Base-by-base conservation (phyloP, 2,113 vertebrate genomes). In the Diadophis punctatus region DNA sequence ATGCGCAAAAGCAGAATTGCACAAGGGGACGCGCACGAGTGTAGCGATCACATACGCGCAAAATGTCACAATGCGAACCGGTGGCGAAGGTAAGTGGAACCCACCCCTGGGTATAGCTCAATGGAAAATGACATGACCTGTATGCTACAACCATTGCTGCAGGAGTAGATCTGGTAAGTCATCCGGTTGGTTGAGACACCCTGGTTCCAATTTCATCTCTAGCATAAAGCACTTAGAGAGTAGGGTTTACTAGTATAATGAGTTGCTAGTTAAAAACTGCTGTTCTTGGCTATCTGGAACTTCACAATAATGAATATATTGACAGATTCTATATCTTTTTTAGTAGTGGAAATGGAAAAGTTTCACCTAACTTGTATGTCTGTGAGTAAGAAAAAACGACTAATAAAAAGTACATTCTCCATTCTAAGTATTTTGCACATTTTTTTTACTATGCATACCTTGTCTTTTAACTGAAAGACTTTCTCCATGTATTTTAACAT, bases 361-460 rank as follows among this genome's bases (percentile, higher is more conserved):
- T 56, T 86, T n/a, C 23, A 46, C 4, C 34, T 56, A 86, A 86
- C 23, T 43, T 58, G 52, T 46, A 34, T 8, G 51, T 3, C 0
- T 49, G 30, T 16, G 30, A 43, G 12, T 53, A 46, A 86, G 23
- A 55, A 89, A 60, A 95, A 23, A 95, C 92, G 93, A 94, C 63
- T 68, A 68, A 96, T 95, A 93, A 96, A 93, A 85, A 95, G 68
- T 74, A 96, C 93, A 94, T 94, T 87, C 25, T 56, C 89, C 46
- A 0, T 43, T 93, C 92, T 95, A 94, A 60, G 74, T 92, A 90
- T 86, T 95, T 94, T 63, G 4, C 14, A 34, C n/a, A 30, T 53
- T 39, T 20, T 2, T 86, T 52, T 8, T 27, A 48, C 92, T 93
- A 93, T 93, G 95, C 94, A 96, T 95, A 95, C 87, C 90, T 39